Conservation (phyloP, 2,797 vertebrate species). For the Pristis pectinata region DNA sequence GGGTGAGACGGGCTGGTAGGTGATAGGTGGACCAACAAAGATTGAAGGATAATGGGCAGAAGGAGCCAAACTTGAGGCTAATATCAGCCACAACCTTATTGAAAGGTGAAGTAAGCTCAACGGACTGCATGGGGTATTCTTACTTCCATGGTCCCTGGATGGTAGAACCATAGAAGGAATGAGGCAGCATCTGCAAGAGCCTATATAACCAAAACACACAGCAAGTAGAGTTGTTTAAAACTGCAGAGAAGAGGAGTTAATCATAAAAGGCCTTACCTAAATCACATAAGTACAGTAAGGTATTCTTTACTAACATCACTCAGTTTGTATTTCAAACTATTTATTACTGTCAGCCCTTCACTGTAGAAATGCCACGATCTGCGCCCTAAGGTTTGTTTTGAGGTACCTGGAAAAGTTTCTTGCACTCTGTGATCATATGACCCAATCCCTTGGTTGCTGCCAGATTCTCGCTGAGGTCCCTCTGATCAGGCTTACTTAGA, state of each 20-base stretch:
- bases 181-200: background rate
- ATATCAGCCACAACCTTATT: too few relatives aligned
- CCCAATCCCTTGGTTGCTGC: conserved; percentile 69
- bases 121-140: too few relatives aligned
- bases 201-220: background rate
- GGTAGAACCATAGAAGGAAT: background rate
- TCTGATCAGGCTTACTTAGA: conserved; percentile 65
- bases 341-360: background rate
- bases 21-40: too few relatives aligned
- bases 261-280: background rate
- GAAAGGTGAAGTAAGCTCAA: too few relatives aligned
- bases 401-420: conserved; percentile 74
- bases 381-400: background rate
- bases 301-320: background rate
- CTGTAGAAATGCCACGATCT: too few relatives aligned
- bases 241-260: background rate
- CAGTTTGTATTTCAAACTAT: background rate
- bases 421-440: conserved; percentile 76
- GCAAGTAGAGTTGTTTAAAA: background rate
- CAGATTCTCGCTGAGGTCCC: conserved; percentile 73
- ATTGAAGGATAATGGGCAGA: too few relatives aligned
- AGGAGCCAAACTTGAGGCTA: too few relatives aligned
- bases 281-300: background rate
- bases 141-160: background rate
- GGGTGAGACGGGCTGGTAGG: too few relatives aligned